Conservation (phyloP, 2,797 vertebrate species). For the Siniperca scherzeri region DNA sequence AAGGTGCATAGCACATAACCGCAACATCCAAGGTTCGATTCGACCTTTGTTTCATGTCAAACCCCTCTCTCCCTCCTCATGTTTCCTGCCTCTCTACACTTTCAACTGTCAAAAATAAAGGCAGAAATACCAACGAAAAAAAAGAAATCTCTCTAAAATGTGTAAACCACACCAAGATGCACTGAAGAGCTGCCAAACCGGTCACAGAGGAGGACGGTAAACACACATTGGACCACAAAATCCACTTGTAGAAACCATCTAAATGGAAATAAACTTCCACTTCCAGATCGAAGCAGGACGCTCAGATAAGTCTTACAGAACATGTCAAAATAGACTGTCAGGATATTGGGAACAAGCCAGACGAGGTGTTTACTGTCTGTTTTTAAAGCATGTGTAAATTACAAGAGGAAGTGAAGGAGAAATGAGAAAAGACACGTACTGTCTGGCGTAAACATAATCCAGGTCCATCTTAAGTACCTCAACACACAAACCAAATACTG, state of each 20-base stretch:
- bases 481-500: constrained; percentile 7
- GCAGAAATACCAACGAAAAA: background rate
- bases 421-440: background rate
- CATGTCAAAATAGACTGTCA: background rate
- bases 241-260: background rate
- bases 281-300: background rate
- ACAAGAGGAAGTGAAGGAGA: background rate
- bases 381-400: constrained; percentile 28
- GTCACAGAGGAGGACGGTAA: background rate
- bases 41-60: background rate
- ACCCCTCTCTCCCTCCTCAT: no score
- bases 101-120: background rate
- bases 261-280: background rate
- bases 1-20: background rate
- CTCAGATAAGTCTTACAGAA: background rate
- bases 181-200: background rate
- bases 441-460: constrained; percentile 22
- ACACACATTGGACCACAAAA: background rate
- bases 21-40: background rate
- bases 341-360: background rate
- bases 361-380: background rate
- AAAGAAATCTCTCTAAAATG: background rate
- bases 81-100: background rate
- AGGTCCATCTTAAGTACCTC: background rate
- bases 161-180: constrained; percentile 2